These are phyloP conservation scores for Nemapogon koenigi DNA, from an alignment of 2,888 invertebrate species.

Conservation along the genomic window DNA sequence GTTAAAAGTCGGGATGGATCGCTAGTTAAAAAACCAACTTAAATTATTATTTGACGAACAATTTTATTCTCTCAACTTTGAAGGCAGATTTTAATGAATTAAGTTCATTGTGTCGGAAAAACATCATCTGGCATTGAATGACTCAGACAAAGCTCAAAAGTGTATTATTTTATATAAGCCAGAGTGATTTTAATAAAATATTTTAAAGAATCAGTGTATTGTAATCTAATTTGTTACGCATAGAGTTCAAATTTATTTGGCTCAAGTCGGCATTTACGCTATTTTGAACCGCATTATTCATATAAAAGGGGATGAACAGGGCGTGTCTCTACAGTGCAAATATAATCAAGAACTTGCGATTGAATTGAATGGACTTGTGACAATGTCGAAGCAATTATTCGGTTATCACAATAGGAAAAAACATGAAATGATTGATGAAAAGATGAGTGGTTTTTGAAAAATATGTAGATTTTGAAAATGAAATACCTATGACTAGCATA, in stretches of 20 bases:
- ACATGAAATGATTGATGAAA: not conserved
- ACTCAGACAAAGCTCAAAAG: conserved; percentile 57
- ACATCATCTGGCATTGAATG: conserved; percentile 56
- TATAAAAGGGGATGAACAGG: conserved; percentile 59
- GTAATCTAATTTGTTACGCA: not conserved
- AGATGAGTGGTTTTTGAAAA: too few relatives aligned
- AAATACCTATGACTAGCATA: too few relatives aligned
- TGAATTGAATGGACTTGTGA: conserved; percentile 11
- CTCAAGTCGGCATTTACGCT: conserved; percentile 22
- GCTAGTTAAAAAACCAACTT: not conserved
- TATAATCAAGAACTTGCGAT: conserved; percentile 48
- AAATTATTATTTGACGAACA: conserved; percentile 10
- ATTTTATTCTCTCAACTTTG: conserved; percentile 30
- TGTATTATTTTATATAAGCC: conserved; percentile 46
- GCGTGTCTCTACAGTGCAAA: conserved; percentile 60
- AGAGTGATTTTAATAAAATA: not conserved
- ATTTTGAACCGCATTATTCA: conserved; percentile 25
- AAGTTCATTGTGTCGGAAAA: conserved; percentile 53
- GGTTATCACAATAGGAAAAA: not conserved
- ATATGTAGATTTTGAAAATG: too few relatives aligned
- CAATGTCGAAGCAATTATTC: not conserved
- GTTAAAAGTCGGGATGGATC: too few relatives aligned
- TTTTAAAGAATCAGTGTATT: not conserved
- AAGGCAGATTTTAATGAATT: conserved; percentile 52
- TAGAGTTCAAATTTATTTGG: conserved; percentile 19